These are phyloP conservation scores for Eubucco bourcierii DNA, from an alignment of 2,113 vertebrate genomes.

Conservation along the genomic window DNA sequence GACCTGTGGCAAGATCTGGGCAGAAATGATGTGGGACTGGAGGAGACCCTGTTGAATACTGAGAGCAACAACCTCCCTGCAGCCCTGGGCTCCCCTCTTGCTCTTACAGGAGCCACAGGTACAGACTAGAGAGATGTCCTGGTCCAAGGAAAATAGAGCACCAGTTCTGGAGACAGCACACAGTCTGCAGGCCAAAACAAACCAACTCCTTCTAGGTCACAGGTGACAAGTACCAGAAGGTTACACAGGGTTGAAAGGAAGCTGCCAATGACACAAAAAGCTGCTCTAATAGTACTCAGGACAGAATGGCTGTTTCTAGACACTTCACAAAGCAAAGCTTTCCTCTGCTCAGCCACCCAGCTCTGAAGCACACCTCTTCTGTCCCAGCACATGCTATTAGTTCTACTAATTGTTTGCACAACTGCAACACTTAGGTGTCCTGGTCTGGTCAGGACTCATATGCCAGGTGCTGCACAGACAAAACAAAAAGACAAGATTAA, in stretches of 20 bases:
- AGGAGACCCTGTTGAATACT: not conserved
- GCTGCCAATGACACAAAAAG: rapidly evolving
- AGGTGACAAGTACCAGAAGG: not conserved
- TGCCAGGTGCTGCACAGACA: not conserved
- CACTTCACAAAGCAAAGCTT: not conserved
- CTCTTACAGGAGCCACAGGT: not conserved
- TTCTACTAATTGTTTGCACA: not conserved
- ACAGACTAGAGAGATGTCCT: not conserved
- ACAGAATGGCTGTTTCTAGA: rapidly evolving
- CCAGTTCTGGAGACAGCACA: not conserved
- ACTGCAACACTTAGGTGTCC: not conserved
- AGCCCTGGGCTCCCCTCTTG: not conserved
- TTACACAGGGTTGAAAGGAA: not conserved
- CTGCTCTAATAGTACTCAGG: not conserved
- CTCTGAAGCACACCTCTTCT: not conserved
- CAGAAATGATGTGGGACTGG: rapidly evolving
- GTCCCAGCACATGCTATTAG: not conserved
- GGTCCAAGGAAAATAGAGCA: not conserved
- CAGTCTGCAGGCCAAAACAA: not conserved
- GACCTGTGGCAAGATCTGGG: rapidly evolving
- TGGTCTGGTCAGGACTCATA: not conserved
- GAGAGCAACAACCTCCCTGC: not conserved
- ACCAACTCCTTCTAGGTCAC: not conserved
- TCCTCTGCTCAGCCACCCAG: not conserved
- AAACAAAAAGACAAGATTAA: not conserved